Evolutionary conservation across 2,888 invertebrate genomes (phyloP).

Genomic region (Lithophane semibrunnea): DNA sequence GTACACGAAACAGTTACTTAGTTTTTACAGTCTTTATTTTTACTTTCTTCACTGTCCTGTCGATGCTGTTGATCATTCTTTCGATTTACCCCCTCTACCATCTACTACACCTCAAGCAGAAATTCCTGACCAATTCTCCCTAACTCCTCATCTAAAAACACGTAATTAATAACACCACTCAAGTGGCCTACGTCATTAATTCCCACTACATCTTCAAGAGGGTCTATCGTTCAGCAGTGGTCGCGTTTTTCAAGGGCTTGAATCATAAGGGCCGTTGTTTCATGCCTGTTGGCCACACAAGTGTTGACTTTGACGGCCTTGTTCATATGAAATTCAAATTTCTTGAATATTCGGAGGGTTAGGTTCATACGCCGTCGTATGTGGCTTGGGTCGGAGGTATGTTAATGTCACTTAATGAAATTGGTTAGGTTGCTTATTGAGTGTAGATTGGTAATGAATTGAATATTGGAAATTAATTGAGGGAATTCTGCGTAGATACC

Average conservation of each 20-base stretch:
- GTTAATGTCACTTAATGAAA: constrained; percentile 37
- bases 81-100: background rate
- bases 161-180: constrained; percentile 21
- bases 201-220: constrained; percentile 46
- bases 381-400: constrained; percentile 10
- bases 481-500: too few species aligned
- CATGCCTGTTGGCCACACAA: constrained; percentile 63
- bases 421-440: constrained; percentile 15
- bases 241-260: constrained; percentile 67
- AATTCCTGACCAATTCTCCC: too few species aligned
- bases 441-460: constrained; percentile 24
- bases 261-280: constrained; percentile 70
- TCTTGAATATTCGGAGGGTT: constrained; percentile 52
- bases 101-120: background rate
- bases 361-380: background rate
- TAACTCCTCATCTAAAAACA: background rate
- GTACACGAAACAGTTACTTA: too few species aligned
- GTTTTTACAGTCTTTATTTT: background rate
- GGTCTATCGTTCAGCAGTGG: constrained; percentile 57
- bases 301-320: constrained; percentile 66
- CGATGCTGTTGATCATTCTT: too few species aligned
- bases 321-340: constrained; percentile 74
- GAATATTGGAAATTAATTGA: constrained; percentile 9
- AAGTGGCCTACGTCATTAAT: constrained; percentile 42
- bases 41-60: background rate